Evolutionary conservation across 2,888 invertebrate species (phyloP), one percentile per base, ranked within the genome.

Genomic region (Ectobius pallidus): DNA sequence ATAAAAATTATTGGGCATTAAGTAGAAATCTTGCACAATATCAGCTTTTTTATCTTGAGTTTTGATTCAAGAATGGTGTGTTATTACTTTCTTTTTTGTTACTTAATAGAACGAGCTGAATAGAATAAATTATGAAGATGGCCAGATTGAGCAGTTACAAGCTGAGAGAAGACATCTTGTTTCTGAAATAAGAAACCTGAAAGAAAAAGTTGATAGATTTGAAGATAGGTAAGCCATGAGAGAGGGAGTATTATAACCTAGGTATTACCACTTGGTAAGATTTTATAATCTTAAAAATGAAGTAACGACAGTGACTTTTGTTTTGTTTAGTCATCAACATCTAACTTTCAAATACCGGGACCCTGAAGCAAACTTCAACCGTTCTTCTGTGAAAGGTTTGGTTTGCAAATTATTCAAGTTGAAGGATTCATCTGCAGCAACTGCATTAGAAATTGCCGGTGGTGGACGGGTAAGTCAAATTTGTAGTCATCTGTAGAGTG

Each of bases 371-470:
- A 88, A 90, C 82, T 96, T 94, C 80, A 88, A 92, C 79, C 83
- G 85, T 1, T 80, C 82, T 0, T 86, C 87, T 75, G 92, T 95
- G 0, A 86, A 87, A 76, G 97, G 97, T 18, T 87, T 93, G 30
- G 90, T 96, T 0, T 94, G 94, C 77, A 89, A 92, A 76, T 84
- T 97, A 76, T 87, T 99, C 70, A 86, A 87, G 44, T 88, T 97
- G 0, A 87, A 86, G 71, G 92, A 97, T 81, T 86, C 87, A 1
- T 83, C 82, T 27, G 87, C 90, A 80, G 91, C 91, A 69, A 89
- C 91, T 61, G 97, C 97, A 1, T 82, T 98, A 71, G 95, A 96
- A 82, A 91, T 92, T 20, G 91, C 92, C 9, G 95, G 94, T 18
- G 96, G 96, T 7, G 93, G 92, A 74, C 89, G 88, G 86, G 95